Evolutionary conservation across 1,140 invertebrate species (phyloP), one percentile per base, ranked within the genome.

Genomic region (Eueides isabella): DNA sequence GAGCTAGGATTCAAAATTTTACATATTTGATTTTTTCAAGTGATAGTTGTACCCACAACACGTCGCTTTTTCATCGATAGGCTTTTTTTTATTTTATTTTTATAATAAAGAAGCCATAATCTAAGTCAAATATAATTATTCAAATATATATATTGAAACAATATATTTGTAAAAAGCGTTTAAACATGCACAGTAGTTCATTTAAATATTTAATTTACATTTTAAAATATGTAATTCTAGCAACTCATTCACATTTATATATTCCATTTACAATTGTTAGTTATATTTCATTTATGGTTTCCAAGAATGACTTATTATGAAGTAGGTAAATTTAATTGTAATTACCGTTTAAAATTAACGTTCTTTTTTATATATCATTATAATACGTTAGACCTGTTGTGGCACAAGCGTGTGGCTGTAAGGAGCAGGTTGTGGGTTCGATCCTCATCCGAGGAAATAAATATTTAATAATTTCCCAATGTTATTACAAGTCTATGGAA

Each of bases 131-230:
- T 26, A 23, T 55, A 55, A 55, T 26, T 9, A 55, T 11, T 23
- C 2, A 26, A 19, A 26, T 23, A 4, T 23, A 26, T 55, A 55
- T 55, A 55, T 55, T 55, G 23, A 23, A 55, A 55, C 48, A 55
- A 55, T 26, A 55, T 55, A 55, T 55, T 55, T 55, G 23, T 55
- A 55, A 55, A 55, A 55, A 55, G 35, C 48, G 11, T 55, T 55
- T 23, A 55, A 26, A 55, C 19, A 55, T 55, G 48, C 48, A 55
- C 48, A n/a, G 48, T 55, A 55, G 48, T 55, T 55, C 19, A 55
- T 55, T 55, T 55, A 55, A 55, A 55, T 55, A 55, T 55, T 55
- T 26, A 55, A 55, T 23, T 55, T 55, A 12, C 48, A 55, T 55
- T 55, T 55, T 23, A 55, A 55, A 55, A 55, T 55, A 26, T 26